Evolutionary conservation across 2,797 vertebrate species (phyloP), one percentile per base, ranked within the genome.

Genomic region (Hafferia zeledoni): DNA sequence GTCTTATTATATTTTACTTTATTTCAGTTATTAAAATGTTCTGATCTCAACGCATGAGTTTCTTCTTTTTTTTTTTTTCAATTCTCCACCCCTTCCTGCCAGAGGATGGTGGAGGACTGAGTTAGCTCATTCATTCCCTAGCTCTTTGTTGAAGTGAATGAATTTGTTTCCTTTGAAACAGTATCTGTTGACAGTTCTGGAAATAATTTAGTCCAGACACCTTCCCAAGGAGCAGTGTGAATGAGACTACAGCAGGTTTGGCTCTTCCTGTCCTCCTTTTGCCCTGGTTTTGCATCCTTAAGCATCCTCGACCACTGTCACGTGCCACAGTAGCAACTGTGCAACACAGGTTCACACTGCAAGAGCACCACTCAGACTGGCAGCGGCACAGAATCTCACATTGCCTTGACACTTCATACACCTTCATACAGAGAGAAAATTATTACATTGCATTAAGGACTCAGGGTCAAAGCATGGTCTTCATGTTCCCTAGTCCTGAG

Each of bases 261-360:
- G 31, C 18, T 80, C 37, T 12, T 80, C 4, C 25, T 79, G 19
- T 8, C 8, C 28, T 15, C 3, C 2, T 52, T 85, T 35, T 39
- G 31, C 59, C 57, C 44, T 59, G 24, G 8, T 37, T 90, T 75
- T 64, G 35, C n/a, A 31, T 24, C 33, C n/a, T 61, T 1, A 7
- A 50, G 37, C 35, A 43, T 75, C 52, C 28, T 80, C 0, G 0
- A 56, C 46, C 30, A 27, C 17, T 52, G 67, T 7, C 27, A 13
- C 0, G 0, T 23, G 52, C 30, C 1, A 1, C 0, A 2, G 27
- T 20, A 78, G 39, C 33, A 71, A 39, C 17, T 3, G 2, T 11
- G 35, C 39, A 50, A 56, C 37, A 41, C 23, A 20, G 35, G 17
- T 27, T 84, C 49, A 41, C 0, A 0, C 15, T 27, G 59, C 30